A percentile compares a stretch with the other conserved stretches of the same genome.
Conservation (phyloP, 2,888 invertebrate species). For the Polydrusus tereticollis region DNA sequence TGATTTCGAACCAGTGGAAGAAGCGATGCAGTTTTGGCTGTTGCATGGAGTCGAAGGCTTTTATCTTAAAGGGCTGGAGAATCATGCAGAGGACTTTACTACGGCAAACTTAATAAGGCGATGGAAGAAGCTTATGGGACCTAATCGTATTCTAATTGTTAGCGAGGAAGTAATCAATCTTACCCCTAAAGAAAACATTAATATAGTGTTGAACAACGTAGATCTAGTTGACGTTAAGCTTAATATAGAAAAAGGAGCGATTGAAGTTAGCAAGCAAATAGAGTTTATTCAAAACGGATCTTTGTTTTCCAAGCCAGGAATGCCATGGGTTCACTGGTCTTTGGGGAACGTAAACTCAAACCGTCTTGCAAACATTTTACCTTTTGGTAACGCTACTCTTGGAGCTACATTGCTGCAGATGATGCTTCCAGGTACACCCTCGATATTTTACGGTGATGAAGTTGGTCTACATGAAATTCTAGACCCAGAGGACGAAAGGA, state of each 20-base stretch:
- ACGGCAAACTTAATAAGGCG: constrained; percentile 73
- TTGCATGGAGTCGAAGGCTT: constrained; percentile 89
- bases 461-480: constrained; percentile 77
- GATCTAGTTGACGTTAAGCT: constrained; percentile 81
- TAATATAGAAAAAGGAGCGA: constrained; percentile 69
- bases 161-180: constrained; percentile 71
- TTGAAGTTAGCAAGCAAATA: constrained; percentile 73
- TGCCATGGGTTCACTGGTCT: constrained; percentile 87
- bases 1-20: constrained; percentile 68
- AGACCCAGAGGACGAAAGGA: constrained; percentile 72
- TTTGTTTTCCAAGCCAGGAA: constrained; percentile 73
- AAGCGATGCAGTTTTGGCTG: constrained; percentile 77
- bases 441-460: constrained; percentile 94
- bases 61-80: constrained; percentile 84
- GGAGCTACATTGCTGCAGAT: constrained; percentile 81
- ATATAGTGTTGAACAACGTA: constrained; percentile 75
- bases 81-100: constrained; percentile 73
- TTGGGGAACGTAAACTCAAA: constrained; percentile 76
- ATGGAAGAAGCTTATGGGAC: constrained; percentile 79
- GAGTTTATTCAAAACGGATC: constrained; percentile 71
- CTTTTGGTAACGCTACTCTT: constrained; percentile 74
- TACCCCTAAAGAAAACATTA: constrained; percentile 68
- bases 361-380: constrained; percentile 72
- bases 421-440: constrained; percentile 88
- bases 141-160: constrained; percentile 76